Evolutionary conservation across 2,113 vertebrate species (phyloP).

Genomic region (zebrafish (Danio rerio)): GRCz12tu NC_133184.1:37660501-37661000

Average conservation of each 20-base stretch:
- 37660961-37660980: constrained; percentile 16
- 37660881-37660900: constrained; percentile 14
- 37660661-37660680: neutral
- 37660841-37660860: neutral
- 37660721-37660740: neutral
- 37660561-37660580: neutral
- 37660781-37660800: neutral
- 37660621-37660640: neutral
- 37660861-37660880: neutral
- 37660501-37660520: neutral
- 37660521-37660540: neutral
- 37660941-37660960: neutral
- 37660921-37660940: neutral
- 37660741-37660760: constrained; percentile 11
- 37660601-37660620: neutral
- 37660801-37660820: constrained; percentile 16
- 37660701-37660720: constrained; percentile 18
- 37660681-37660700: constrained; percentile 20
- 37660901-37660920: constrained; percentile 1
- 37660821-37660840: neutral
- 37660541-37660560: neutral
- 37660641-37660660: neutral
- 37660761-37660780: neutral
- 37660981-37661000: constrained; percentile 20
- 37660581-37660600: neutral